Base-by-base conservation (phyloP, 2,797 vertebrate genomes). In the Rhynchonycteris naso region DNA sequence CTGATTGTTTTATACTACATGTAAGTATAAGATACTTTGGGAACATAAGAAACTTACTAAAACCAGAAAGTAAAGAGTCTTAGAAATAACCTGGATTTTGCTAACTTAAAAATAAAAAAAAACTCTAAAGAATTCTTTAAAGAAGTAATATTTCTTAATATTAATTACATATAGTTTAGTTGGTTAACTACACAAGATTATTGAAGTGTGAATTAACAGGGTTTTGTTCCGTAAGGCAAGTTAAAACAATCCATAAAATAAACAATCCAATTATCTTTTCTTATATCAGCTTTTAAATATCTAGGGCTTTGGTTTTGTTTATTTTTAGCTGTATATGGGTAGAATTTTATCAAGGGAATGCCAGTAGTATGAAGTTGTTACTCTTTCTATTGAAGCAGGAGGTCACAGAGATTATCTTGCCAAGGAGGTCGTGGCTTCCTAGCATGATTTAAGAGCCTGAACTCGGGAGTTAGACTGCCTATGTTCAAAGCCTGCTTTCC, bases 231-330 rank as follows among this genome's bases (percentile, higher is more conserved):
- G 76, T 83, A 92, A 94, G 43, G 11, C 56, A 94, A 54, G 43
- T 90, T 82, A 95, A 86, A 84, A 72, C 75, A 93, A 74, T 71
- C 76, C 47, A 74, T 72, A 95, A 85, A 96, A 92, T 82, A 96
- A 96, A 95, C 88, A 88, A 68, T 79, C 80, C 58, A 94, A 81
- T 96, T 91, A 94, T 85, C 68, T 89, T 76, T 88, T 81, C 86
- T 89, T 82, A 65, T 83, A 86, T 91, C 65, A 81, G 61, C 52
- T 84, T 95, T 84, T 43, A 78, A 87, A 90, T 66, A 84, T 26
- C 56, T 66, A 91, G 63, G 88, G 35, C 72, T 93, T 92, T 69
- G n/a, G 38, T 35, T 47, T 96, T 35, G 0, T 91, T 94, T 95
- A 28, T 93, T 43, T 79, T 91, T 80, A 74, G n/a, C 30, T 90